Conservation (phyloP, 2,113 vertebrate genomes). For the Polypterus bichir region DNA sequence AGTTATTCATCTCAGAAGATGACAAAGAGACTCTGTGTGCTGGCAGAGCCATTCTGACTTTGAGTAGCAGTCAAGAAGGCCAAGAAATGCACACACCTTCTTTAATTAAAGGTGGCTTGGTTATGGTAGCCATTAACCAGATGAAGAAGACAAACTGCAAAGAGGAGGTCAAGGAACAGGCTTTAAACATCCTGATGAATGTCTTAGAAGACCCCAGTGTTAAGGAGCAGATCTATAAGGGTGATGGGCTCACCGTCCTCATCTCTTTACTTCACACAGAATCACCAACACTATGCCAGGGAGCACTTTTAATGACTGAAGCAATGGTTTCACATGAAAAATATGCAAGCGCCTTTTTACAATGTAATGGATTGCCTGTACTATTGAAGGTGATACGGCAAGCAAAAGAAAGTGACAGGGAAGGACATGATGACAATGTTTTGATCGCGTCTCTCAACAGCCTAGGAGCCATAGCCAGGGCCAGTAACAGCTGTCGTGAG, state of each 20-base stretch:
- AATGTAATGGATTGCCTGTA: neutral
- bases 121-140: slow-evolving; percentile 1
- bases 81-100: neutral
- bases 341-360: slow-evolving; percentile 2
- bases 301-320: neutral
- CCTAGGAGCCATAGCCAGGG: neutral
- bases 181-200: slow-evolving; percentile 2
- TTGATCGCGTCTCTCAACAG: neutral
- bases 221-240: slow-evolving; percentile 4
- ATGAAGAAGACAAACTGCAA: neutral
- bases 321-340: slow-evolving; percentile 1
- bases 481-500: neutral
- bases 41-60: neutral
- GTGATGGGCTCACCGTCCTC: neutral
- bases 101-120: slow-evolving; percentile 6
- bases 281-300: neutral
- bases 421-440: slow-evolving; percentile 2
- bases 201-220: slow-evolving; percentile 2
- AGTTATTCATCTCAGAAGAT: neutral
- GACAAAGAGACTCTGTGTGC: neutral
- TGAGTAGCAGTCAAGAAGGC: neutral
- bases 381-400: neutral
- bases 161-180: slow-evolving; percentile 4
- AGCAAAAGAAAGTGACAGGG: neutral
- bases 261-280: slow-evolving; percentile 2